Base-by-base conservation (phyloP, 92 coral and sea anemone species). In the Parazoanthus darwini region DNA sequence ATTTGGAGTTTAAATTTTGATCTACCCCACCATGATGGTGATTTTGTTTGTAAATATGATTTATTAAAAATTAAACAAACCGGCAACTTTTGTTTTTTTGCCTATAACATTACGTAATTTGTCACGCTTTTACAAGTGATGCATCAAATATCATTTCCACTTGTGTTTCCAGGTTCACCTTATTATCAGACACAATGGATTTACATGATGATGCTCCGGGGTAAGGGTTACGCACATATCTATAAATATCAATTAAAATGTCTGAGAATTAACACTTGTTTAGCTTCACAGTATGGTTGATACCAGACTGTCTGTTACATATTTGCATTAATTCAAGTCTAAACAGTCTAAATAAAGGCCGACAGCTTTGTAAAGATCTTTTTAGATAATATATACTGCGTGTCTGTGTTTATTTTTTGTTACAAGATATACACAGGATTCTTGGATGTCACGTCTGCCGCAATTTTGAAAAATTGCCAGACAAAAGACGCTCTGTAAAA, bases 101-200 rank as follows among this genome's bases (percentile, higher is more conserved):
- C 44, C 29, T 71, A 48, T 71, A 39, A 14, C 46, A 58, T 84
- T 84, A 84, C 79, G 13, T 44, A 72, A 48, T 15, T 48, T 84
- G 87, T 84, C 79, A 84, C 67, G 44, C 66, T 84, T 48, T 71
- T 29, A 50, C 79, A 33, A 70, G 23, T 71, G 79, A 37, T 38
- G 25, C 33, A 29, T 44, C 59, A 51, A 71, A 35, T 71, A 26
- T 72, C 58, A 26, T 84, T 84, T 84, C 78, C 22, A 72, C 75
- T 70, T 84, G 25, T 84, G 68, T 71, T 84, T 35, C 37, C 78
- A 84, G 87, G 87, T 44, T 46, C 79, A 84, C 79, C 77, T 84
- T 56, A 44, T 84, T 84, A 70, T 26, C 77, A 71, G 87, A 84
- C 63, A 84, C 87, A 84, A 84, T 84, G 87, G 87, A 84, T 46